Base-by-base conservation (phyloP, 1,140 invertebrate species). In the Choristoneura fumiferana region DNA sequence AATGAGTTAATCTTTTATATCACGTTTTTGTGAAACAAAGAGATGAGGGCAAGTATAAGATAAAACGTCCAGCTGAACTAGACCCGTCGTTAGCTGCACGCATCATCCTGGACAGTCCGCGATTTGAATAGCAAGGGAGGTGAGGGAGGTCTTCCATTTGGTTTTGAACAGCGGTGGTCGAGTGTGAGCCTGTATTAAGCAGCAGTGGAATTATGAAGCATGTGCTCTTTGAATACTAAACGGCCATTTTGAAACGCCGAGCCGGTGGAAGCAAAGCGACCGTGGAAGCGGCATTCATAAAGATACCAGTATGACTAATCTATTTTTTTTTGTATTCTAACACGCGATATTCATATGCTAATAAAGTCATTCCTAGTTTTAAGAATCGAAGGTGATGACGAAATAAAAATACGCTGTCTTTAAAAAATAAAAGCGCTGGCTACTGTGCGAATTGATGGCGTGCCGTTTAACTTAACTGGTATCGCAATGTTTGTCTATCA, bases 1-100 rank as follows among this genome's bases (percentile, higher is more conserved):
- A 87, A 87, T 83, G 80, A 83, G 81, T 82, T 84, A 81, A 87
- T 87, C 81, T 87, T 84, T 84, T 84, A 82, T 81, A 87, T 87
- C 77, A 76, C 76, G 71, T 80, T 81, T 74, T 83, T 70, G 77
- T 78, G 77, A 84, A 84, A 87, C 81, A 87, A 87, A 87, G 72
- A 76, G 71, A 82, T 78, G 75, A 73, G 69, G 66, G 62, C 75
- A 72, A 73, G 72, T 70, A 77, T 68, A 63, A 70, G 70, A 73
- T 72, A 71, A 73, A 66, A 62, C 57, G 70, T 58, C 78, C 74
- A 76, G 18, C 39, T 15, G 62, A 72, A 58, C 57, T 69, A 73
- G 83, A 77, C 40, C 76, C 55, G 54, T 45, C 36, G 53, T 65
- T 65, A 55, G 22, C 35, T 17, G 37, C 36, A 34, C 18, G 13